A percentile compares a stretch with the other conserved stretches of the same genome.
Conservation (phyloP, 2,113 vertebrate genomes). For the Oncorhynchus keta region DNA sequence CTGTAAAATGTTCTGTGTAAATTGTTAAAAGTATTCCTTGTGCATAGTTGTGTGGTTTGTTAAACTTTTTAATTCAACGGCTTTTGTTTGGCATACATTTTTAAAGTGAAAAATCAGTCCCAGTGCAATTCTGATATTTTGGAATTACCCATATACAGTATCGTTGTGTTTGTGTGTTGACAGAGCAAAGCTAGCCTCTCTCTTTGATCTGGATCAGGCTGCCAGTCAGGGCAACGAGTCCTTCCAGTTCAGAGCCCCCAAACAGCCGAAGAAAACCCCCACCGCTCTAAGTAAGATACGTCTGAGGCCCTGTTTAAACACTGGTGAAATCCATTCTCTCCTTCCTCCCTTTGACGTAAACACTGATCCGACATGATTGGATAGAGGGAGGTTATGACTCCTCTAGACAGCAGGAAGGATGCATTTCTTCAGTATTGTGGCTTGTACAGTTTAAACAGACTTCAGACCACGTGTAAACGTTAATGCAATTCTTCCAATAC, state of each 20-base stretch:
- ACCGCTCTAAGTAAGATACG: constrained; percentile 63
- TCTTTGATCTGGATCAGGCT: constrained; percentile 79
- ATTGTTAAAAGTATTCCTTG: too few species aligned
- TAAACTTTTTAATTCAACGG: too few species aligned
- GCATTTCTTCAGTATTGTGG: not conserved
- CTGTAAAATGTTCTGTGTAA: too few species aligned
- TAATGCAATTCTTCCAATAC: not conserved
- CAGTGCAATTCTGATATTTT: too few species aligned
- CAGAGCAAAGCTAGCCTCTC: constrained; percentile 81
- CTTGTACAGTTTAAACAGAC: not conserved
- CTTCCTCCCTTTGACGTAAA: not conserved
- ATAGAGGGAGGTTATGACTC: not conserved
- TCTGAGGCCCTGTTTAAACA: not conserved
- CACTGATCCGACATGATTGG: not conserved
- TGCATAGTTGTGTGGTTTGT: too few species aligned
- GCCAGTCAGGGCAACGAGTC: constrained; percentile 78
- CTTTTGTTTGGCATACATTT: too few species aligned
- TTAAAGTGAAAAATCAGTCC: too few species aligned
- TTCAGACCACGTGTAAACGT: not conserved
- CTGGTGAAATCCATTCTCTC: not conserved
- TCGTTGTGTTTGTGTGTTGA: not conserved
- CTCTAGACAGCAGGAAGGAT: not conserved
- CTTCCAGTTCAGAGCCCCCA: constrained; percentile 84
- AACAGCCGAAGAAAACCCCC: constrained; percentile 81
- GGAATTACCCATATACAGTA: too few species aligned